phyloP scores from a whole-genome alignment of 2,113 vertebrate genomes.

The Aleadryas rufinucha region DNA sequence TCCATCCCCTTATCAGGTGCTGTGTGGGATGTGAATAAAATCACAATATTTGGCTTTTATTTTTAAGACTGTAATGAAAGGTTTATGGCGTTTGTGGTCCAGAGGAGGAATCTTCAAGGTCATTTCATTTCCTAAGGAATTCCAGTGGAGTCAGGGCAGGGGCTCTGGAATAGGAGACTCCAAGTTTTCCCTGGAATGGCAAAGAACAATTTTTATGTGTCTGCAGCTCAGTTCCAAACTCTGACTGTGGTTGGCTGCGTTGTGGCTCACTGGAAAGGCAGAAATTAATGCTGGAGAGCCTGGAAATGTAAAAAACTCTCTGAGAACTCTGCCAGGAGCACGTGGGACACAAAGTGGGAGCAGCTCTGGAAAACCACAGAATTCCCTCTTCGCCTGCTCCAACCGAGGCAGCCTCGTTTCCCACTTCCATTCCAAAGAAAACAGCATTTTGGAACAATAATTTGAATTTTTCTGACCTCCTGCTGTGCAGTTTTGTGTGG shows the following conservation, averaged over 20 bases:
- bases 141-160: neutral
- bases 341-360: neutral
- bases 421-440: neutral
- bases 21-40: neutral
- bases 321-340: neutral
- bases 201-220: neutral
- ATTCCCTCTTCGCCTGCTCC: neutral
- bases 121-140: neutral
- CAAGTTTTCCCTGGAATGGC: neutral
- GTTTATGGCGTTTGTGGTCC: neutral
- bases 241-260: neutral
- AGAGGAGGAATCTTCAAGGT: neutral
- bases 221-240: neutral
- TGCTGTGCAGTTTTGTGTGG: neutral
- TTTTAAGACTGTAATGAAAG: neutral
- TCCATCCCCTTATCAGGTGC: neutral
- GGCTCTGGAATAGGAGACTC: neutral
- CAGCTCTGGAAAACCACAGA: neutral
- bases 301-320: neutral
- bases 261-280: neutral
- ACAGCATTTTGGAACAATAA: neutral
- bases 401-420: neutral
- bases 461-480: constrained; percentile 1
- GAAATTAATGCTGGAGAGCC: neutral
- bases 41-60: neutral